Percentiles rank a stretch among this genome's conserved stretches.
Conservation (phyloP, 2,888 invertebrate species). For the Hartigia nigra region DNA sequence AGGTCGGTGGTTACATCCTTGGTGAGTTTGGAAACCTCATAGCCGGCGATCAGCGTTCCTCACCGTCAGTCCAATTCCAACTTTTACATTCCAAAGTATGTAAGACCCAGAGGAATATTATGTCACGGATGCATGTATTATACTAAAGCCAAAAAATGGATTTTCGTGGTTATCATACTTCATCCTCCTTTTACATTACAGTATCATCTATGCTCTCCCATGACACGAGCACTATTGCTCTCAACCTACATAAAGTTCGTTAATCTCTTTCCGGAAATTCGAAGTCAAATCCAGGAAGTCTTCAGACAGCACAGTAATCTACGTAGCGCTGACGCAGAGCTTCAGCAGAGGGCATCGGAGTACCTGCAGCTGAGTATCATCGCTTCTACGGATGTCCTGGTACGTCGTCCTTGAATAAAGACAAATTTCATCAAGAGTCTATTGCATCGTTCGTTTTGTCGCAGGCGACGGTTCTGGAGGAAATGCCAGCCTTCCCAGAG, state of each 20-base stretch:
- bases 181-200: slow-evolving; percentile 46
- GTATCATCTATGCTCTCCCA: slow-evolving; percentile 97
- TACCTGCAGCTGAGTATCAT: slow-evolving; percentile 96
- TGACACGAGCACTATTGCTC: slow-evolving; percentile 94
- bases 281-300: slow-evolving; percentile 94
- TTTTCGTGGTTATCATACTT: background rate
- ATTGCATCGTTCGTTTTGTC: slow-evolving; percentile 14
- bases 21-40: slow-evolving; percentile 99
- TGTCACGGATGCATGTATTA: background rate
- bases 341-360: slow-evolving; percentile 98
- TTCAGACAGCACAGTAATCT: slow-evolving; percentile 95
- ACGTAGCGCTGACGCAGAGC: slow-evolving; percentile 96
- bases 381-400: slow-evolving; percentile 94
- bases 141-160: background rate
- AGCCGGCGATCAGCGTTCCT: slow-evolving; percentile 97
- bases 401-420: slow-evolving; percentile 50
- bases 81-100: slow-evolving; percentile 92
- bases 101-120: background rate
- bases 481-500: slow-evolving; percentile 99
- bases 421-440: background rate
- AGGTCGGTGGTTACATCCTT: slow-evolving; percentile 98
- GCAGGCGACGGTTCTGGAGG: slow-evolving; percentile 95
- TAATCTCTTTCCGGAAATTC: slow-evolving; percentile 98
- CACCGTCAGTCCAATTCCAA: slow-evolving; percentile 97
- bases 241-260: slow-evolving; percentile 99